phyloP scores from a whole-genome alignment of 2,797 vertebrate genomes.

The Sebastes variabilis region DNA sequence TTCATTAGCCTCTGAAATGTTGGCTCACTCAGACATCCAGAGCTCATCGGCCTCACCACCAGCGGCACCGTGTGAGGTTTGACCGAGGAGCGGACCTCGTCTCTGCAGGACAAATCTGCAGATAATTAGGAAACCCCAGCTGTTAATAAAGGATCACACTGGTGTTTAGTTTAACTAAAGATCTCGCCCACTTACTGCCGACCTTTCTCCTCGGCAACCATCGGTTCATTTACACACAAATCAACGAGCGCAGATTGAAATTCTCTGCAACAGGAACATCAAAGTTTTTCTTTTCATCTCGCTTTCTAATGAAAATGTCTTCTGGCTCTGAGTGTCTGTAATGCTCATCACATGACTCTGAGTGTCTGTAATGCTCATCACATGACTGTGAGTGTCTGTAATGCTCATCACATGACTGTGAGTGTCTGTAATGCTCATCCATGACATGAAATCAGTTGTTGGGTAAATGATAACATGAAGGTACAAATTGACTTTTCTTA shows the following conservation, averaged over 20 bases:
- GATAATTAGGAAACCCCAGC: slow-evolving; percentile 28
- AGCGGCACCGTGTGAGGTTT: not conserved
- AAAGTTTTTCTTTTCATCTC: not conserved
- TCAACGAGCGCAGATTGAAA: not conserved
- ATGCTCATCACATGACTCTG: not conserved
- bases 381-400: too few species aligned
- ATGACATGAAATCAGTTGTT: not conserved
- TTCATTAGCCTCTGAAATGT: slow-evolving; percentile 74
- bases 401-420: not conserved
- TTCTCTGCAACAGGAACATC: not conserved
- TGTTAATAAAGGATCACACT: not conserved
- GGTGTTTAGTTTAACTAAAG: not conserved
- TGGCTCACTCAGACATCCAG: slow-evolving; percentile 45
- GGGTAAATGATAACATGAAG: not conserved
- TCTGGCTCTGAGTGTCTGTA: not conserved
- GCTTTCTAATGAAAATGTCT: not conserved
- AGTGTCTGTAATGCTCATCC: not conserved
- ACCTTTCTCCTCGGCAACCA: not conserved
- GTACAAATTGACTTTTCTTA: not conserved
- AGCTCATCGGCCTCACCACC: slow-evolving; percentile 16
- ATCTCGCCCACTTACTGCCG: not conserved
- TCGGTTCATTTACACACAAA: not conserved
- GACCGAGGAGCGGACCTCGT: not conserved
- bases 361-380: not conserved
- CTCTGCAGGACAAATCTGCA: slow-evolving; percentile 26